phyloP scores from a whole-genome alignment of 2,113 vertebrate species.

The Pyrgilauda ruficollis region DNA sequence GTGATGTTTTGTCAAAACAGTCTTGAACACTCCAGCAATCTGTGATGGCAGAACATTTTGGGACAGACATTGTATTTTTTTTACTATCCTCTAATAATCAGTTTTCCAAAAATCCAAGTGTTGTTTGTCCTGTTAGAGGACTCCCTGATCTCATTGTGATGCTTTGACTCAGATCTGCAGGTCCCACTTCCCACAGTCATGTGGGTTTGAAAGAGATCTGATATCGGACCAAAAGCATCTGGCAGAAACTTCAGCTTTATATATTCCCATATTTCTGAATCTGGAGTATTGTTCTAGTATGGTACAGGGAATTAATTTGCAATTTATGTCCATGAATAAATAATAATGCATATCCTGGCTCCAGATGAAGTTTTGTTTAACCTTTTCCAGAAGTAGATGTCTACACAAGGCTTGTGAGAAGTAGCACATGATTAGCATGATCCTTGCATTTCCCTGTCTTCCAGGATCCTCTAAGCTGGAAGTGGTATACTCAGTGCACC shows the following conservation, averaged over 20 bases:
- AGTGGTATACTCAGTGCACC: neutral
- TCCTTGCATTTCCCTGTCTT: neutral
- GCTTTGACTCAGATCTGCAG: neutral
- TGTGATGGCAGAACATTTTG: rapidly evolving
- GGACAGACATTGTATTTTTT: neutral
- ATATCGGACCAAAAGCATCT: neutral
- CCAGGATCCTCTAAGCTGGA: neutral
- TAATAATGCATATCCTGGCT: neutral
- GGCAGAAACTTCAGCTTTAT: neutral
- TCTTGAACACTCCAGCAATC: neutral
- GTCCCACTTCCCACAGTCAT: neutral
- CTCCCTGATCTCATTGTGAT: neutral
- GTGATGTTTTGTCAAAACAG: neutral
- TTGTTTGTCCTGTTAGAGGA: neutral
- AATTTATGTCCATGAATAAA: neutral
- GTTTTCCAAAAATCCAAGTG: neutral
- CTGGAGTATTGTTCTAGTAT: neutral
- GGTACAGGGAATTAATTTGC: neutral
- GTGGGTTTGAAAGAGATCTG: neutral
- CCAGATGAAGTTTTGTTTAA: neutral
- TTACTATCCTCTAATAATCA: neutral
- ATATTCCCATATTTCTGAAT: neutral
- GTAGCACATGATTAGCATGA: neutral
- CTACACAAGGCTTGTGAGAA: neutral
- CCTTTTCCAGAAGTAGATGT: neutral